Conservation (phyloP, 2,888 invertebrate genomes). For the Camptogramma bilineatum region DNA sequence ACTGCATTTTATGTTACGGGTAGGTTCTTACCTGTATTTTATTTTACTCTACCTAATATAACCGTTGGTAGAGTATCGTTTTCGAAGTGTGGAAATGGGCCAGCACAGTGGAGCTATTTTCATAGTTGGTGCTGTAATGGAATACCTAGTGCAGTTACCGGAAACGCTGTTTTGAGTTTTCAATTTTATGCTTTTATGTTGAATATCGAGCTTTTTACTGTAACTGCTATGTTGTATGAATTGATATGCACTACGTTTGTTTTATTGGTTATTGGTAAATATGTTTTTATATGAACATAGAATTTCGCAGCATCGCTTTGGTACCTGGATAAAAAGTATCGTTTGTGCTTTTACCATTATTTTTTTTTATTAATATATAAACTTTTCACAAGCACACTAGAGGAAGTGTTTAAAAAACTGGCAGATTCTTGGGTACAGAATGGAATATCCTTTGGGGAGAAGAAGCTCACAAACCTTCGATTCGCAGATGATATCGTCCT, state of each 20-base stretch:
- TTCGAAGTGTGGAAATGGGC: slow-evolving; percentile 29
- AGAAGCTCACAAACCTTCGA: no score
- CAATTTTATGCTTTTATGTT: slow-evolving; percentile 20
- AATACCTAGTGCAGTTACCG: slow-evolving; percentile 30
- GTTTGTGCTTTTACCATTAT: no score
- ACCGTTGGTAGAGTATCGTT: slow-evolving; percentile 22
- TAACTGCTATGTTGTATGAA: neutral
- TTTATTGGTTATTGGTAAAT: neutral
- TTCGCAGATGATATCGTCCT: no score
- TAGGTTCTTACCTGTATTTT: slow-evolving; percentile 34
- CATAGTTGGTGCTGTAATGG: slow-evolving; percentile 23
- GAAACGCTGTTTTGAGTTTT: slow-evolving; percentile 25
- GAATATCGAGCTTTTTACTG: slow-evolving; percentile 18
- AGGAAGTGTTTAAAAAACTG: no score
- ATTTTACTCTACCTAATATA: slow-evolving; percentile 30
- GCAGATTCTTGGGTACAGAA: no score
- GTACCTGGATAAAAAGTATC: neutral
- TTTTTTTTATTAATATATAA: no score
- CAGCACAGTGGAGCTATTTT: slow-evolving; percentile 26
- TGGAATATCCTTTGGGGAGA: no score
- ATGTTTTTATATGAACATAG: neutral
- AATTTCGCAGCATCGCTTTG: no score
- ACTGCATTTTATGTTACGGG: slow-evolving; percentile 17
- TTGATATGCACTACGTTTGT: neutral
- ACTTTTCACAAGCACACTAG: no score